Conservation (phyloP, 2,113 vertebrate genomes). For the Gasterosteus nipponicus region DNA sequence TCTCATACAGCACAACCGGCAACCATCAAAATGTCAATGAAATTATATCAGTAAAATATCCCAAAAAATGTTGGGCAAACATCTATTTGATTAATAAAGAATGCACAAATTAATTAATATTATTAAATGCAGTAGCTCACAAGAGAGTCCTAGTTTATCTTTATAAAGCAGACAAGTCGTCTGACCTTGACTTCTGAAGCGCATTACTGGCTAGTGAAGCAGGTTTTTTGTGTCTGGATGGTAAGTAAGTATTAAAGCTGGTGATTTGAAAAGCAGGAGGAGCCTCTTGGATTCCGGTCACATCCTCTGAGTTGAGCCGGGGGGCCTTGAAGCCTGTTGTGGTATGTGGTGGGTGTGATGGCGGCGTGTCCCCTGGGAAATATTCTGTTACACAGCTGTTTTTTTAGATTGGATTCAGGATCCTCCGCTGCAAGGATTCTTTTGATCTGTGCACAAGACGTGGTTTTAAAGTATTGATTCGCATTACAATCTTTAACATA, state of each 20-base stretch:
- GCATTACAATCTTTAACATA: conserved; percentile 19
- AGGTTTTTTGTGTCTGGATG: conserved; percentile 21
- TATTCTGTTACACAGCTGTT: conserved; percentile 69
- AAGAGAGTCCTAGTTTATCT: background rate
- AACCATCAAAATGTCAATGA: too few species aligned
- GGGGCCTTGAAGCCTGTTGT: conserved; percentile 39
- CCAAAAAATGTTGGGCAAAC: background rate
- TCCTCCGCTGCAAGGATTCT: background rate
- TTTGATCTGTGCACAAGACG: conserved; percentile 29
- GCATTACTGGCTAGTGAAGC: conserved; percentile 11
- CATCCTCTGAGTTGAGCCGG: conserved; percentile 49
- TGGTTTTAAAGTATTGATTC: conserved; percentile 24
- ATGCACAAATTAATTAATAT: too few species aligned
- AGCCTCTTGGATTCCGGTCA: conserved; percentile 59
- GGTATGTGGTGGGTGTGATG: conserved; percentile 56
- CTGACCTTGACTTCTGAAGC: conserved; percentile 29
- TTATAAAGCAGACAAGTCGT: conserved; percentile 25
- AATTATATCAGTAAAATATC: background rate
- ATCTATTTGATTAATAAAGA: background rate
- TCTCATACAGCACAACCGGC: background rate
- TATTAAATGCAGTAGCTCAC: background rate
- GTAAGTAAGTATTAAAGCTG: conserved; percentile 24
- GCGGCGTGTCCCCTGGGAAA: conserved; percentile 53
- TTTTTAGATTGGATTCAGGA: conserved; percentile 59
- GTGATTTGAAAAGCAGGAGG: conserved; percentile 57